Percentiles rank a stretch among this genome's conserved stretches.
These are phyloP conservation scores for Ypsolopha scabrella DNA, from an alignment of 2,888 invertebrate genomes.

Conservation along the genomic window DNA sequence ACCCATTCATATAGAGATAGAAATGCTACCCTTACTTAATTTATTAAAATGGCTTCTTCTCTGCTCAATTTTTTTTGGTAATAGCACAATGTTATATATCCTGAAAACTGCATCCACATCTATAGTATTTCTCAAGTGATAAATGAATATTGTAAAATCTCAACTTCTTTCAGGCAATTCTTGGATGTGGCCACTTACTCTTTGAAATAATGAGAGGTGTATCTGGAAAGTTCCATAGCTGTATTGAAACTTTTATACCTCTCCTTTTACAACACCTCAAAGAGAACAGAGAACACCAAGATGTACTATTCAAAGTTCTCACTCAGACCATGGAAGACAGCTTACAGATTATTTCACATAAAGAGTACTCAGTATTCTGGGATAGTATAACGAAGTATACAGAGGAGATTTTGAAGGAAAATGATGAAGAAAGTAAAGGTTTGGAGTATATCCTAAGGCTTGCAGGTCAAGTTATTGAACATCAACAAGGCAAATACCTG, in stretches of 20 bases:
- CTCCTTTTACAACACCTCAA: slow-evolving; percentile 74
- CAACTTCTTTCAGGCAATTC: slow-evolving; percentile 71
- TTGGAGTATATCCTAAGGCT: slow-evolving; percentile 66
- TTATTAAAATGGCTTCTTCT: too few relatives aligned
- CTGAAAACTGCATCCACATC: too few relatives aligned
- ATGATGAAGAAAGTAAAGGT: slow-evolving; percentile 36
- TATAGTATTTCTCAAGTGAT: too few relatives aligned
- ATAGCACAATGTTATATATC: too few relatives aligned
- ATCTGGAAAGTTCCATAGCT: slow-evolving; percentile 87
- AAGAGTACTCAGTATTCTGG: slow-evolving; percentile 79
- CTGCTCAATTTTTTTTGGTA: too few relatives aligned
- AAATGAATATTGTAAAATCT: background rate
- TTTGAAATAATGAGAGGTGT: slow-evolving; percentile 92
- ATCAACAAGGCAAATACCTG: slow-evolving; percentile 75
- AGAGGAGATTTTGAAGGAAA: slow-evolving; percentile 42
- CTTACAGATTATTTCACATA: slow-evolving; percentile 70
- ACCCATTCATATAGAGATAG: too few relatives aligned
- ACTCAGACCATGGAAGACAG: slow-evolving; percentile 75
- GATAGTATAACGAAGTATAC: slow-evolving; percentile 41
- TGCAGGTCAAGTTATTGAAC: slow-evolving; percentile 72
- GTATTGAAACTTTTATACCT: slow-evolving; percentile 78
- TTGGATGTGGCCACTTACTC: slow-evolving; percentile 87
- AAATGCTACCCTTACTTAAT: too few relatives aligned
- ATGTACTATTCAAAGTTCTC: slow-evolving; percentile 73
- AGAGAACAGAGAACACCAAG: slow-evolving; percentile 59